Base-by-base conservation (phyloP, 2,888 invertebrate species). In the Lycaena phlaeas region DNA sequence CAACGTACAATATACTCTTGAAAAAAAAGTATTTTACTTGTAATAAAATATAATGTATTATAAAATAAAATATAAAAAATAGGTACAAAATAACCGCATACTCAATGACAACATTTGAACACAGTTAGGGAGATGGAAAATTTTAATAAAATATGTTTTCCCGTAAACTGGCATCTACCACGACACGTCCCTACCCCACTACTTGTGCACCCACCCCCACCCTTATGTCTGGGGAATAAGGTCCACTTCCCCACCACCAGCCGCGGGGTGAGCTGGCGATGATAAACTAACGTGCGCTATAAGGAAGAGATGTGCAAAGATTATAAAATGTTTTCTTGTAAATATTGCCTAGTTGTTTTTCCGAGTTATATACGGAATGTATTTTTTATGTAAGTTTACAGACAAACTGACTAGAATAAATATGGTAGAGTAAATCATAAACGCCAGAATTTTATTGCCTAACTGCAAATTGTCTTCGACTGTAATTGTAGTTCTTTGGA, bases 111-210 rank as follows among this genome's bases (percentile, higher is more conserved):
- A 29, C 46, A 44, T 52, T 55, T 52, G 56, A 64, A 59, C 61
- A 59, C 56, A 64, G 54, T 59, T 59, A 57, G 56, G 60, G 55
- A 70, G 67, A 71, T 69, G 69, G 71, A 70, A 73, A 74, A 69
- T 73, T 73, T 70, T 71, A 73, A 72, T 74, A 74, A 73, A 73
- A 72, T 71, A 73, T 70, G 66, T 73, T 71, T 58, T 59, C 61
- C 57, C 64, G 63, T 62, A 69, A 68, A 68, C 64, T 64, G 59
- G 57, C 59, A 59, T 64, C 54, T 61, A 53, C 46, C 61, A 57
- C 67, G 63, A 68, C 68, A 68, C 69, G 66, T 65, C 63, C 56
- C 59, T 59, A 64, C 64, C 63, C 61, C 61, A 61, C 57, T 50
- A 52, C 50, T 58, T 50, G 47, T 49, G 49, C 43, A 36, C 36